phyloP scores from a whole-genome alignment of 2,888 invertebrate genomes.

The Blastobasis lacticolella region DNA sequence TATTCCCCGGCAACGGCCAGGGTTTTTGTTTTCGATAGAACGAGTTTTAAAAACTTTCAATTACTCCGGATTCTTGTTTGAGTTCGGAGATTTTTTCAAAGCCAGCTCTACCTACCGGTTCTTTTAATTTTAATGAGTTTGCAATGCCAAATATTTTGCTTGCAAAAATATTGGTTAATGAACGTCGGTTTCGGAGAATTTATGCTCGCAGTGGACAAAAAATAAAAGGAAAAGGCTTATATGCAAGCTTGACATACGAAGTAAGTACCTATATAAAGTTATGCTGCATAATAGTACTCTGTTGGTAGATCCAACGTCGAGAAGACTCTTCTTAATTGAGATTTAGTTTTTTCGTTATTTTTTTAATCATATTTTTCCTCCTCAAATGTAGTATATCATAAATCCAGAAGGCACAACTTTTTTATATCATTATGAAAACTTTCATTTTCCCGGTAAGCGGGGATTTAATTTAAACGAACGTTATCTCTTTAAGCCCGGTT shows the following conservation, averaged over 20 bases:
- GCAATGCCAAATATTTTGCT: no score
- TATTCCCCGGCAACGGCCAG: neutral
- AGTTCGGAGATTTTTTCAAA: neutral
- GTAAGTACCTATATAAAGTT: no score
- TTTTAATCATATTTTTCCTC: no score
- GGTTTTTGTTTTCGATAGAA: slow-evolving; percentile 3
- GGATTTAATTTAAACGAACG: slow-evolving; percentile 17
- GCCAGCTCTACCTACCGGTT: neutral
- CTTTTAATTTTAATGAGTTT: neutral
- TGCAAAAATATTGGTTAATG: no score
- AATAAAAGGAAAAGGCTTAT: no score
- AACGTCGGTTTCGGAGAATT: no score
- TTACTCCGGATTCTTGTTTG: slow-evolving; percentile 1
- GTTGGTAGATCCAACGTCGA: neutral
- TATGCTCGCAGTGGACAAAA: no score
- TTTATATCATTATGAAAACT: no score
- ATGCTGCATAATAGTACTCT: no score
- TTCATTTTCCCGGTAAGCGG: neutral
- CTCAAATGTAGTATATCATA: no score
- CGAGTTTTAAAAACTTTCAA: slow-evolving; percentile 1
- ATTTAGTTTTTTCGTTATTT: neutral
- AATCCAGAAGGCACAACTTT: no score
- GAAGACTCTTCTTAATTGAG: neutral
- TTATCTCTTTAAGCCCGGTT: slow-evolving; percentile 17
- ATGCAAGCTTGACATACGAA: no score